Evolutionary conservation across 2,113 vertebrate genomes (phyloP).

Genomic region (Cinclus cinclus): DNA sequence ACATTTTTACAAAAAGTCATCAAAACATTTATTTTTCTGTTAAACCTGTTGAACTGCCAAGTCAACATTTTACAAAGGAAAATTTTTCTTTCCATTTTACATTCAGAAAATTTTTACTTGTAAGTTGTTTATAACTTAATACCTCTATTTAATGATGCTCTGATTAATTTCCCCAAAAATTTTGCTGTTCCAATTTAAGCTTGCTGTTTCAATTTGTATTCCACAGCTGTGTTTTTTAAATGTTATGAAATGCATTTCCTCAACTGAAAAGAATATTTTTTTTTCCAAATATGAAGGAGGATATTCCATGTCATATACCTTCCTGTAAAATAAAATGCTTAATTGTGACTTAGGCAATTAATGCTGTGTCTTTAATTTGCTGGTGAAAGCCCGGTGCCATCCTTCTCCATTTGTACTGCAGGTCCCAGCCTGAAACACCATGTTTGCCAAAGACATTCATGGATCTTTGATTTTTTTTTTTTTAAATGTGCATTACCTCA

Average conservation of each 20-base stretch:
- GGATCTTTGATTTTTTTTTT: neutral
- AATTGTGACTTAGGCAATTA: neutral
- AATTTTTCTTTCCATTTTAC: neutral
- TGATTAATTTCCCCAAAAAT: neutral
- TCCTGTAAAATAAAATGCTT: neutral
- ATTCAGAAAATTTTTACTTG: neutral
- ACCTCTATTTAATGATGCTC: neutral
- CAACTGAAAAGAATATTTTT: neutral
- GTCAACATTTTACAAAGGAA: neutral
- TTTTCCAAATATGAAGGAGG: neutral
- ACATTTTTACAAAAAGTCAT: neutral
- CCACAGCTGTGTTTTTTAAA: neutral
- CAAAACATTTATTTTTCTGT: neutral
- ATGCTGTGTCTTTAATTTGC: neutral
- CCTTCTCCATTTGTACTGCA: neutral
- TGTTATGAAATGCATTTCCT: neutral
- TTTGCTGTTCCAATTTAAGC: neutral
- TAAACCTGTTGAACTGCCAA: neutral
- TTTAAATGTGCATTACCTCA: constrained; percentile 6
- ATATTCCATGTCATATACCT: neutral
- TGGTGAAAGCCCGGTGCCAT: neutral
- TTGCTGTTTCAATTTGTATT: neutral
- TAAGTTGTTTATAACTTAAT: neutral
- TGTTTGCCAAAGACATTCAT: constrained; percentile 37
- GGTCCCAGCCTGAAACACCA: neutral